phyloP scores from a whole-genome alignment of 2,113 vertebrate species.

The Megalops atlanticus region DNA sequence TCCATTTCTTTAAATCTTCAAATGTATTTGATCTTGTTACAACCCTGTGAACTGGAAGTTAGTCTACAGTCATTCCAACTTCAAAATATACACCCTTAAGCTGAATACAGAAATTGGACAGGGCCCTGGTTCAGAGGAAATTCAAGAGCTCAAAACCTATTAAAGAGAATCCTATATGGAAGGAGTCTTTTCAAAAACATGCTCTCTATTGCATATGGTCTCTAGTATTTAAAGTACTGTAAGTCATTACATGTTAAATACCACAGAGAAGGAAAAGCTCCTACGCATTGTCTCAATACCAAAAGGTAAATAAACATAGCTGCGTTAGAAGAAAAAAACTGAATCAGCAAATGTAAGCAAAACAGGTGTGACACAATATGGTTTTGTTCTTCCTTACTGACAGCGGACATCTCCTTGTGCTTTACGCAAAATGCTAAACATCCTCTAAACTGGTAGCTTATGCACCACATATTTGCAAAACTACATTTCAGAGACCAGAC shows the following conservation, averaged over 20 bases:
- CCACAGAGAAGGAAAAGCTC: background rate
- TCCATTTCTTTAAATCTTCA: background rate
- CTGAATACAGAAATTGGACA: background rate
- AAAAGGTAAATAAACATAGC: background rate
- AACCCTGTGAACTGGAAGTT: too few relatives aligned
- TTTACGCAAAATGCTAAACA: background rate
- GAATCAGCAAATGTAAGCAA: background rate
- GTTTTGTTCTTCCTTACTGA: background rate
- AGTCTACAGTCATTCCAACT: background rate
- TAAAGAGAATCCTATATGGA: background rate
- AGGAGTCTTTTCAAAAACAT: background rate
- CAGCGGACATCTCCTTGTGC: background rate
- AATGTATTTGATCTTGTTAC: too few relatives aligned
- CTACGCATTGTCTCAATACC: background rate
- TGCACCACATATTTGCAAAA: background rate
- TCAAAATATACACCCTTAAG: too few relatives aligned
- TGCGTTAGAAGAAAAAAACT: background rate
- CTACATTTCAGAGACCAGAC: background rate
- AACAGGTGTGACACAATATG: background rate
- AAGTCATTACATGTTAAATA: background rate
- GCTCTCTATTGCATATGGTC: background rate
- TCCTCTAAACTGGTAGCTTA: background rate
- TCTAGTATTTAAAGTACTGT: background rate
- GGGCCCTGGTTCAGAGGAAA: background rate
- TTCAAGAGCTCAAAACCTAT: too few relatives aligned